These are phyloP conservation scores for Clunio marinus DNA, from an alignment of 2,888 invertebrate genomes.

Conservation along the genomic window DNA sequence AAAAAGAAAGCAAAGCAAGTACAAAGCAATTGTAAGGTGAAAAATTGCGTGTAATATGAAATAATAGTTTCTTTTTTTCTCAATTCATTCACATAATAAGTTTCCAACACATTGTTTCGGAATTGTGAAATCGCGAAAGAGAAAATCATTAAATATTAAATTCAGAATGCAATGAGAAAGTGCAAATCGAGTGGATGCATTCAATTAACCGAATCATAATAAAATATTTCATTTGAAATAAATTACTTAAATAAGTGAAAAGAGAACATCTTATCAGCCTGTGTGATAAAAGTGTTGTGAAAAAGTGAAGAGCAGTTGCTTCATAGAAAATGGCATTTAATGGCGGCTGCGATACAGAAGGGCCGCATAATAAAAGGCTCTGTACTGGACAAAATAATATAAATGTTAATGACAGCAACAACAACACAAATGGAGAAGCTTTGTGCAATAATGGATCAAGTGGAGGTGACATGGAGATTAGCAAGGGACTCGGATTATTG, in stretches of 20 bases:
- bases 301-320: neutral
- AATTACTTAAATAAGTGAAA: neutral
- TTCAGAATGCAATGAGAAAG: slow-evolving; percentile 19
- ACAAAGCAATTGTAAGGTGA: too few species aligned
- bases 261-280: slow-evolving; percentile 20
- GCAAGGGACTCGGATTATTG: slow-evolving; percentile 17
- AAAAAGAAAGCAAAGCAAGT: too few species aligned
- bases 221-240: slow-evolving; percentile 1
- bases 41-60: too few species aligned
- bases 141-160: neutral
- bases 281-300: neutral
- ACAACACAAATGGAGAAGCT: slow-evolving; percentile 17
- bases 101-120: too few species aligned
- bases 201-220: slow-evolving; percentile 7
- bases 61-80: too few species aligned
- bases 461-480: slow-evolving; percentile 27
- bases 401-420: slow-evolving; percentile 34
- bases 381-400: slow-evolving; percentile 38
- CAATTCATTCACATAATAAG: too few species aligned
- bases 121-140: neutral
- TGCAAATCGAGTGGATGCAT: neutral
- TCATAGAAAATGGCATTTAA: slow-evolving; percentile 40
- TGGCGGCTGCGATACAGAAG: slow-evolving; percentile 39
- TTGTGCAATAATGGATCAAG: slow-evolving; percentile 19
- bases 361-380: slow-evolving; percentile 40